phyloP scores from a whole-genome alignment of 2,797 vertebrate species.

The Hirundo rustica region DNA sequence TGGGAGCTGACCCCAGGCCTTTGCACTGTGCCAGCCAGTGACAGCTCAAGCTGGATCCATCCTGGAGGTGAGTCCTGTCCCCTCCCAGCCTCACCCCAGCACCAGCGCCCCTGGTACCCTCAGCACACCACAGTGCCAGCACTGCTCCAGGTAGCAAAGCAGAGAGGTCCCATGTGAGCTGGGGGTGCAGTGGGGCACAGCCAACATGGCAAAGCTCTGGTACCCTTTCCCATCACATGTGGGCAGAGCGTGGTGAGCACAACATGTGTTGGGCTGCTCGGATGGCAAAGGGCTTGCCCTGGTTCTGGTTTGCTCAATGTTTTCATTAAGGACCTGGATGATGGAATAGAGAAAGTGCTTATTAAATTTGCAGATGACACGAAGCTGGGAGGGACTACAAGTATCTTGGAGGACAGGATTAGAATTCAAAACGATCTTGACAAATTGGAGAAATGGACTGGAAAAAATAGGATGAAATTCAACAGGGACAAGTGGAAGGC shows the following conservation, averaged over 20 bases:
- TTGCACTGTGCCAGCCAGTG: fast-evolving
- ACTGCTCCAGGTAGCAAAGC: fast-evolving
- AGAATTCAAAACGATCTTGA: constrained; percentile 67
- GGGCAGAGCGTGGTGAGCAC: background rate
- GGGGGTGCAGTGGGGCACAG: background rate
- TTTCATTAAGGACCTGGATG: constrained; percentile 56
- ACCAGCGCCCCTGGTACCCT: fast-evolving
- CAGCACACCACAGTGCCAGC: background rate
- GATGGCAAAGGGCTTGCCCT: background rate
- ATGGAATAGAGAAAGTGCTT: constrained; percentile 56
- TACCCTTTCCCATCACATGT: background rate
- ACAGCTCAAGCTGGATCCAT: background rate
- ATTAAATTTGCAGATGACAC: constrained; percentile 71
- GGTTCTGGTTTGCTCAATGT: constrained; percentile 24
- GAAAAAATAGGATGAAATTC: constrained; percentile 69
- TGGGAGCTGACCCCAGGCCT: background rate
- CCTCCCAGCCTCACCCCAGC: background rate
- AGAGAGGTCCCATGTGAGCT: background rate
- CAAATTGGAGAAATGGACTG: constrained; percentile 71
- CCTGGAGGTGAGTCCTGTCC: background rate
- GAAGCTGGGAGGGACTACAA: constrained; percentile 64
- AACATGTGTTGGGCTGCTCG: fast-evolving
- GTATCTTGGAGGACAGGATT: constrained; percentile 61
- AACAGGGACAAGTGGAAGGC: constrained; percentile 48
- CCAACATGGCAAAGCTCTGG: background rate